These are phyloP conservation scores for Schizopygopsis malacanthus DNA, from an alignment of 2,797 vertebrate species.

Conservation along the genomic window DNA sequence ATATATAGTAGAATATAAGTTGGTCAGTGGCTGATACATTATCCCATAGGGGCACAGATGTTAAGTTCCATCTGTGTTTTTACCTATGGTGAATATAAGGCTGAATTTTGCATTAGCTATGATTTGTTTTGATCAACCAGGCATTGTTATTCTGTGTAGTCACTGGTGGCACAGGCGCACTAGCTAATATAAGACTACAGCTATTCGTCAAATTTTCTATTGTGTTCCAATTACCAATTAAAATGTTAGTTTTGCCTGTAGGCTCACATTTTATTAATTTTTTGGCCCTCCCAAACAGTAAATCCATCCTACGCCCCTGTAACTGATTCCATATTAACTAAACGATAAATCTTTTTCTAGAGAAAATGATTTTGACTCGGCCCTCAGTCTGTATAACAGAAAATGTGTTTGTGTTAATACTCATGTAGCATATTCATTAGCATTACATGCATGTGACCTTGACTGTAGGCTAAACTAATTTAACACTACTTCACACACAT, in stretches of 20 bases:
- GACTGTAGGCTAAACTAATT: conserved; percentile 8
- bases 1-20: background rate
- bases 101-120: background rate
- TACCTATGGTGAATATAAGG: background rate
- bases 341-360: background rate
- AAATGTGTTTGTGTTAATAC: conserved; percentile 6
- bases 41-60: background rate
- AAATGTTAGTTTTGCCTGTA: background rate
- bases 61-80: background rate
- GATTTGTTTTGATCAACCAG: background rate
- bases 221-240: background rate
- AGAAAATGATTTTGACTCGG: background rate
- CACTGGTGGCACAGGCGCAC: background rate
- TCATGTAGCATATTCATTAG: background rate
- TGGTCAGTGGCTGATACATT: background rate
- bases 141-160: background rate
- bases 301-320: background rate
- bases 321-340: background rate
- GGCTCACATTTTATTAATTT: background rate
- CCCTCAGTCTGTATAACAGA: background rate
- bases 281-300: background rate
- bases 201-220: background rate
- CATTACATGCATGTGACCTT: conserved; percentile 26
- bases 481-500: conserved; percentile 1
- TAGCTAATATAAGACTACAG: background rate